These are phyloP conservation scores for Pachyrhynchus sulphureomaculatus DNA, from an alignment of 1,140 invertebrate genomes.

Conservation along the genomic window DNA sequence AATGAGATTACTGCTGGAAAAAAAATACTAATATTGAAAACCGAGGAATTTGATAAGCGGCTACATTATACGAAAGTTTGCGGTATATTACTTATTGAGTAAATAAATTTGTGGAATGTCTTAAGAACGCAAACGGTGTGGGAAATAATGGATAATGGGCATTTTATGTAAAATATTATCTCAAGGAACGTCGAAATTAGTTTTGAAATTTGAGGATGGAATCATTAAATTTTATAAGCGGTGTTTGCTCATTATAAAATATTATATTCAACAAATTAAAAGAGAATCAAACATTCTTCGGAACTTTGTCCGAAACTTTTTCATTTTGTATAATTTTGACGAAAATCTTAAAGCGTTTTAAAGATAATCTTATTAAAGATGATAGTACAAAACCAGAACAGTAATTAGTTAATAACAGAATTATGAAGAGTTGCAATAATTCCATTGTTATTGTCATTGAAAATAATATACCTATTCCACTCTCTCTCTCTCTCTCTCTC, in stretches of 20 bases:
- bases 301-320: no score
- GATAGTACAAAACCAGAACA: no score
- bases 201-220: conserved; percentile 22
- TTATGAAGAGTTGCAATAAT: no score
- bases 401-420: no score
- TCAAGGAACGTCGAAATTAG: conserved; percentile 25
- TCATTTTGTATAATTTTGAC: no score
- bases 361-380: no score
- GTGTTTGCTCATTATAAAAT: background rate
- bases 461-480: no score
- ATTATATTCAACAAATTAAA: no score
- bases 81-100: conserved; percentile 26
- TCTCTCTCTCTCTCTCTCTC: no score
- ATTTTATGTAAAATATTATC: conserved; percentile 32
- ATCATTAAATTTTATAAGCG: conserved; percentile 8
- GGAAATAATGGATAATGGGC: conserved; percentile 25
- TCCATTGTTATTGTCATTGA: no score
- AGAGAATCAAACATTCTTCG: no score
- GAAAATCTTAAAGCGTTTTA: no score
- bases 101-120: conserved; percentile 28
- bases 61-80: conserved; percentile 9
- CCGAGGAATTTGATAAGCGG: background rate
- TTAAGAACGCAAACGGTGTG: conserved; percentile 20
- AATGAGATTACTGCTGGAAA: background rate
- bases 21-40: background rate